A percentile compares a stretch with the other conserved stretches of the same genome.
These are phyloP conservation scores for Antheraea mylitta DNA, from an alignment of 1,140 invertebrate genomes.

Conservation along the genomic window DNA sequence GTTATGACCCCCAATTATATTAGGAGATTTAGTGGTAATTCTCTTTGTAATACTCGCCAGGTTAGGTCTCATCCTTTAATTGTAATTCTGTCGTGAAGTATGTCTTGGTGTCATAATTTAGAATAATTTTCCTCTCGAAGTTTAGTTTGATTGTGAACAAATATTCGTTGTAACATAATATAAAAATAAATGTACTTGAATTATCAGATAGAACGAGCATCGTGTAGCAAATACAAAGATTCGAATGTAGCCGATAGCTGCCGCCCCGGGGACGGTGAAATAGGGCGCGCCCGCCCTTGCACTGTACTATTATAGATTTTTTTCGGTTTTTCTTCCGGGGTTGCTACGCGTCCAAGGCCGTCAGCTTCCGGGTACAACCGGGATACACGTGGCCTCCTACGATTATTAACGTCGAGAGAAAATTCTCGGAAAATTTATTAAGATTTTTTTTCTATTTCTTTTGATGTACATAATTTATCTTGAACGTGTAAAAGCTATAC, in stretches of 20 bases:
- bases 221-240: constrained; percentile 2
- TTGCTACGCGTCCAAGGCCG: constrained; percentile 58
- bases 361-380: constrained; percentile 38
- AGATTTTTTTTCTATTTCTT: constrained; percentile 12
- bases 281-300: constrained; percentile 34
- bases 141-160: no score
- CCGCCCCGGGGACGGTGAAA: constrained; percentile 11
- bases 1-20: no score
- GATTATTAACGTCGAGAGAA: constrained; percentile 23
- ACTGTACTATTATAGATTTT: constrained; percentile 62
- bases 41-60: no score
- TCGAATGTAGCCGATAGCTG: not conserved
- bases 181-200: not conserved
- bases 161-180: no score
- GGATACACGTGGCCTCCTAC: constrained; percentile 37
- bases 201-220: not conserved
- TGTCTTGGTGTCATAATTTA: no score
- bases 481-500: not conserved
- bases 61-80: no score
- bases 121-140: no score
- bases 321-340: constrained; percentile 40
- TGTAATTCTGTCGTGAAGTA: no score
- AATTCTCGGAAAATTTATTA: constrained; percentile 20
- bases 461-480: not conserved
- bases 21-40: no score